Evolutionary conservation across 2,113 vertebrate genomes (phyloP).

Genomic region (Equus quagga): DNA sequence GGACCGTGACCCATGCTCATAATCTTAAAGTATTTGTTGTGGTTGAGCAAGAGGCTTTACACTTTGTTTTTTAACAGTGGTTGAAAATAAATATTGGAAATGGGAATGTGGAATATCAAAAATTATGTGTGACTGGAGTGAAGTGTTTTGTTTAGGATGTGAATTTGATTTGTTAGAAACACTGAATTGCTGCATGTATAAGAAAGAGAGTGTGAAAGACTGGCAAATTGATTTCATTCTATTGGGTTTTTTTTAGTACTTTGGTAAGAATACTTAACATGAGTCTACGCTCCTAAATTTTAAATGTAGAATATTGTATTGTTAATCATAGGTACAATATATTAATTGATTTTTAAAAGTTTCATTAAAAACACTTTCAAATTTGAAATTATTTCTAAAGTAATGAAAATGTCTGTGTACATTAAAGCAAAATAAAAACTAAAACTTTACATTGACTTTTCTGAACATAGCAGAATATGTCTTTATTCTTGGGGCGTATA

Average conservation of each 20-base stretch:
- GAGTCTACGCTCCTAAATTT: neutral
- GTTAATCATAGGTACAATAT: neutral
- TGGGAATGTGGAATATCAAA: neutral
- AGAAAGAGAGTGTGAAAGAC: neutral
- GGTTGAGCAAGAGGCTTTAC: neutral
- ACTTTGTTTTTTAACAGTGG: neutral
- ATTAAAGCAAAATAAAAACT: neutral
- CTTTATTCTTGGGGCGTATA: neutral
- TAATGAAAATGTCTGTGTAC: neutral
- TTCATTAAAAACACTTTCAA: neutral
- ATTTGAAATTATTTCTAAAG: neutral
- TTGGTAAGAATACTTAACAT: neutral
- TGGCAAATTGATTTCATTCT: neutral
- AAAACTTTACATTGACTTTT: neutral
- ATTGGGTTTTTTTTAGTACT: neutral
- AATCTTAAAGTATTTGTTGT: neutral
- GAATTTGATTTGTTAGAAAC: neutral
- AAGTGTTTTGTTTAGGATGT: neutral
- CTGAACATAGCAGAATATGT: neutral
- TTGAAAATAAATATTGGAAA: neutral
- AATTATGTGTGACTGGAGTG: neutral
- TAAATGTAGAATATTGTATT: neutral
- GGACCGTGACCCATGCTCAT: neutral
- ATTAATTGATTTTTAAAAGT: neutral
- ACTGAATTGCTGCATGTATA: neutral